Conservation (phyloP, 2,888 invertebrate genomes). For the Melanostoma scalare region DNA sequence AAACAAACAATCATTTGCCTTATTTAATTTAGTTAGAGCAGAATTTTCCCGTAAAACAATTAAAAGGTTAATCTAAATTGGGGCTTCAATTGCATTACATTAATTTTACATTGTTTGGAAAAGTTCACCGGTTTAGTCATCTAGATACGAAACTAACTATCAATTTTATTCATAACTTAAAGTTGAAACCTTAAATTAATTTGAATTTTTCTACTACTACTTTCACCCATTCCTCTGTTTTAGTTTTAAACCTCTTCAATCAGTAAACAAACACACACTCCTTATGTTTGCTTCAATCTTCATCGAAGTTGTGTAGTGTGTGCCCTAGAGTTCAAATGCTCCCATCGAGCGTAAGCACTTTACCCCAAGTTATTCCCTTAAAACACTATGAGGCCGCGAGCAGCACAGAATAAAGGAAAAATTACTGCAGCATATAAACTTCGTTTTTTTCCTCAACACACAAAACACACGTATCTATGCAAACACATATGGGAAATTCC, state of each 20-base stretch:
- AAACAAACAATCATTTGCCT: too few relatives aligned
- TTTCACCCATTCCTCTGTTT: background rate
- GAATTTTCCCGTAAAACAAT: too few relatives aligned
- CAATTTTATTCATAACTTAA: too few relatives aligned
- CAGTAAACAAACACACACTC: slow-evolving; percentile 39
- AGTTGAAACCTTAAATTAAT: background rate
- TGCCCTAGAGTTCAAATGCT: slow-evolving; percentile 47
- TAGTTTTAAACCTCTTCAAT: slow-evolving; percentile 18
- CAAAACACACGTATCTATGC: too few relatives aligned
- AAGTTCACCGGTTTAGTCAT: too few relatives aligned
- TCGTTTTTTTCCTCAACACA: slow-evolving; percentile 10
- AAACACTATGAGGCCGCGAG: slow-evolving; percentile 2
- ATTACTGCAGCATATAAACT: background rate
- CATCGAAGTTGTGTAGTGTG: slow-evolving; percentile 42
- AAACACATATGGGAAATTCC: slow-evolving; percentile 29
- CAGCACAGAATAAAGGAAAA: background rate
- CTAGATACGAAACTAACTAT: too few relatives aligned
- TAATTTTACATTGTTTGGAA: too few relatives aligned
- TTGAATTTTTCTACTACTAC: background rate
- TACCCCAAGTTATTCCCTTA: slow-evolving; percentile 21
- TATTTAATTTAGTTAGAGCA: too few relatives aligned
- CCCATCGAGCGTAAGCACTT: slow-evolving; percentile 35
- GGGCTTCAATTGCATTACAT: too few relatives aligned
- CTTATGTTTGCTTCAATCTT: slow-evolving; percentile 56
- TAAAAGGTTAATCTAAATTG: too few relatives aligned